Percentiles rank a stretch among this genome's conserved stretches.
These are phyloP conservation scores for Centropyge bicolor DNA, from an alignment of 2,797 vertebrate species.

Conservation along the genomic window DNA sequence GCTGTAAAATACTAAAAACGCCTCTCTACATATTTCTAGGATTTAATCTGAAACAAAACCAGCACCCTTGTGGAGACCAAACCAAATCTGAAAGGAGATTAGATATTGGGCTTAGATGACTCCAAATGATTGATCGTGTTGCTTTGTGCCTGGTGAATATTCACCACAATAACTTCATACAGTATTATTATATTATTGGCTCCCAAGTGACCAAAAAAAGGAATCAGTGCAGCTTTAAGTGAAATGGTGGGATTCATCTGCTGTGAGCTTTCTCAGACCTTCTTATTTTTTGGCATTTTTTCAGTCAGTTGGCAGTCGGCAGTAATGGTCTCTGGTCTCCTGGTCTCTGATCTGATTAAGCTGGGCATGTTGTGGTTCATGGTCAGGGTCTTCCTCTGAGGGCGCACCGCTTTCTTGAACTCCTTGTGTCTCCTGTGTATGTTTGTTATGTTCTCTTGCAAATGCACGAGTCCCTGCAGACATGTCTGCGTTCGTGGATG, in stretches of 20 bases:
- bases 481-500: slow-evolving; percentile 5
- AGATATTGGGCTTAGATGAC: background rate
- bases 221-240: background rate
- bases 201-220: background rate
- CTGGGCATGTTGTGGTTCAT: background rate
- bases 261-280: background rate
- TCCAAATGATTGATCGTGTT: background rate
- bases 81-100: background rate
- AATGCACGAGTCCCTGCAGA: slow-evolving; percentile 13
- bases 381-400: background rate
- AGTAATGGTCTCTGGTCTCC: too few species aligned
- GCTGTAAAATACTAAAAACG: background rate
- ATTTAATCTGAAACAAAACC: background rate
- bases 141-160: background rate
- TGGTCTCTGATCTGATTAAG: background rate
- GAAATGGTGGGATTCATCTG: background rate
- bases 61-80: background rate
- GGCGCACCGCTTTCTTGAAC: background rate
- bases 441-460: slow-evolving; percentile 8
- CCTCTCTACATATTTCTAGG: too few species aligned
- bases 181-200: background rate
- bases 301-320: background rate
- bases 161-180: background rate
- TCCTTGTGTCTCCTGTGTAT: slow-evolving; percentile 10
- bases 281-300: background rate